Evolutionary conservation across 2,797 vertebrate species (phyloP).

Genomic region (Epinephelus coioides): DNA sequence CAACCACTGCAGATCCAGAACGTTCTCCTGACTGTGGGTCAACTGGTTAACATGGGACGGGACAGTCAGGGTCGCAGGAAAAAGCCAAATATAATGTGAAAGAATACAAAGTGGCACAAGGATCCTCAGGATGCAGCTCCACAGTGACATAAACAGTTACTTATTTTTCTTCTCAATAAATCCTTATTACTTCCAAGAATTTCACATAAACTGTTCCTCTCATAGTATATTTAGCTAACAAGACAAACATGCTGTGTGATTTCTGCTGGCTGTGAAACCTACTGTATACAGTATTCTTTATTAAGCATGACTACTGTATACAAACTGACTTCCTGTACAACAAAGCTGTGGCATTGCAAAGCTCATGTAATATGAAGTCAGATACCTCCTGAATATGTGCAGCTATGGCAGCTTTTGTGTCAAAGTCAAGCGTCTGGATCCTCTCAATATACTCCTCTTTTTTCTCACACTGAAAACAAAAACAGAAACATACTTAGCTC

Average conservation of each 20-base stretch:
- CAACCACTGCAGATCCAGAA: slow-evolving; percentile 94
- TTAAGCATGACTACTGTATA: not conserved
- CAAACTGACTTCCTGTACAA: not conserved
- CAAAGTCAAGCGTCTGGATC: slow-evolving; percentile 95
- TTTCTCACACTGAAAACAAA: slow-evolving; percentile 91
- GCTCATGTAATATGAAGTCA: not conserved
- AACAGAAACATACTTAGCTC: slow-evolving; percentile 13
- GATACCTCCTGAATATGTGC: slow-evolving; percentile 97
- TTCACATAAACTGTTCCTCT: not conserved
- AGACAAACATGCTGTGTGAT: not conserved
- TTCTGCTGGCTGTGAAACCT: too few relatives aligned
- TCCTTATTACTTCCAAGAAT: not conserved
- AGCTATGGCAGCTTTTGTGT: slow-evolving; percentile 95
- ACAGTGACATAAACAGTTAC: not conserved
- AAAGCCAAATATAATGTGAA: not conserved
- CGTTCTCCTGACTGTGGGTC: slow-evolving; percentile 94
- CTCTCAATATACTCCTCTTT: slow-evolving; percentile 96
- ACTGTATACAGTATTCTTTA: not conserved
- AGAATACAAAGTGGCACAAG: not conserved
- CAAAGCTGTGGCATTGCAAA: not conserved
- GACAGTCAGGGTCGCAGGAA: not conserved
- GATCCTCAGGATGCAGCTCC: not conserved
- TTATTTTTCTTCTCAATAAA: not conserved
- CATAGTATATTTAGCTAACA: not conserved
- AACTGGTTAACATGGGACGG: slow-evolving; percentile 80